A percentile compares a stretch with the other conserved stretches of the same genome.
Conservation (phyloP, 2,888 invertebrate species). For the Cheilosia scutellata region DNA sequence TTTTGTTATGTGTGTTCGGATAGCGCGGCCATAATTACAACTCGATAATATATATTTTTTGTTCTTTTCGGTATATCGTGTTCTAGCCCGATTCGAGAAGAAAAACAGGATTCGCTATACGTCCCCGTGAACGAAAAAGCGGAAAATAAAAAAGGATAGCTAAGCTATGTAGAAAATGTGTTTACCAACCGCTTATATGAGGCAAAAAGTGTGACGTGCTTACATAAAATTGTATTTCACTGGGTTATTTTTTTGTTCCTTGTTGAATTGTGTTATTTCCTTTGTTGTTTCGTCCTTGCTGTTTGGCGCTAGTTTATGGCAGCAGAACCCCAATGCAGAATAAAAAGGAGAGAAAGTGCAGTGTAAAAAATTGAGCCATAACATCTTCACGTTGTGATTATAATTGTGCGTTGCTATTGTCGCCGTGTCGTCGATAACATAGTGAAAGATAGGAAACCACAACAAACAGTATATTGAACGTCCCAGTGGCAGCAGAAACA, state of each 20-base stretch:
- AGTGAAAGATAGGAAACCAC: conserved; percentile 29
- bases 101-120: conserved; percentile 32
- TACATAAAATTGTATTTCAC: conserved; percentile 65
- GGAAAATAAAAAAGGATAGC: conserved; percentile 44
- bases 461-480: conserved; percentile 49
- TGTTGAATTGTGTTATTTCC: conserved; percentile 51
- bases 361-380: conserved; percentile 48
- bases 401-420: conserved; percentile 25
- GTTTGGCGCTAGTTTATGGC: conserved; percentile 55
- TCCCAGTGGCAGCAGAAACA: conserved; percentile 30
- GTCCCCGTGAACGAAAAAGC: background rate
- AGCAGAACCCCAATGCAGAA: conserved; percentile 61
- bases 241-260: conserved; percentile 16
- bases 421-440: conserved; percentile 26
- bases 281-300: conserved; percentile 44
- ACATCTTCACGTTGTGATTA: conserved; percentile 16
- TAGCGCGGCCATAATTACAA: conserved; percentile 47
- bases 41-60: conserved; percentile 53
- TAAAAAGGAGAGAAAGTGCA: conserved; percentile 31
- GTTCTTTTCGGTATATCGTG: conserved; percentile 58
- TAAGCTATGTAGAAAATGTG: conserved; percentile 58
- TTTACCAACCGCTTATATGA: conserved; percentile 69
- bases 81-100: conserved; percentile 43
- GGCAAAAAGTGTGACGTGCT: conserved; percentile 66
- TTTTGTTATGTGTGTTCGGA: conserved; percentile 8